Evolutionary conservation across 2,888 invertebrate genomes (phyloP).

Genomic region (Drosophila mimetica): DNA sequence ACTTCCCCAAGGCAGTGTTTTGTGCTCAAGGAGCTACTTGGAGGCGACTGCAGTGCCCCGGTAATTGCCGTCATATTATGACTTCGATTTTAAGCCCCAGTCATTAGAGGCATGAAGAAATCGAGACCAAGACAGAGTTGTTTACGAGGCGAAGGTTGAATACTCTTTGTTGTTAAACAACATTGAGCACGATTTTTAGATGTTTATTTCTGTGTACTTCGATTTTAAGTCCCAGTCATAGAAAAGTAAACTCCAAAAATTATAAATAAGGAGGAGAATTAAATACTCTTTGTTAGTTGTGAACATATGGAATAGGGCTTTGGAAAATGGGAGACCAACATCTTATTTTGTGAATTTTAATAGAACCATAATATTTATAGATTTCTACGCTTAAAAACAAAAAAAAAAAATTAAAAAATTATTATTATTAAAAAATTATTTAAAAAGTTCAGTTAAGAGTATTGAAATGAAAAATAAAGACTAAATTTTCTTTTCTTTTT

Average conservation of each 20-base stretch:
- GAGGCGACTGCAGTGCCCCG: constrained; percentile 28
- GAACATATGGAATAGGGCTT: no score
- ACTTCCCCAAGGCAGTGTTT: constrained; percentile 34
- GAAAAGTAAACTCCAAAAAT: background rate
- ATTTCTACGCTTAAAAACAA: no score
- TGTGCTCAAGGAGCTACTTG: constrained; percentile 39
- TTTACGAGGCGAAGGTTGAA: constrained; percentile 4
- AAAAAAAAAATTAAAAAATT: no score
- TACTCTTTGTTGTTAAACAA: constrained; percentile 5
- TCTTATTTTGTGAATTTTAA: no score
- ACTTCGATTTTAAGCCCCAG: constrained; percentile 28
- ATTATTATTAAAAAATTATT: no score
- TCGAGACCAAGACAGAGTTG: background rate
- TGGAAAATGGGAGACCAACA: no score
- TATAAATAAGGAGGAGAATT: background rate
- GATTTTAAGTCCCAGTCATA: background rate
- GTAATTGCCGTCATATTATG: constrained; percentile 48
- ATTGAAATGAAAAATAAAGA: no score
- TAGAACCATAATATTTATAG: no score
- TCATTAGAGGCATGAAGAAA: constrained; percentile 39
- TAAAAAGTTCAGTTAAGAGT: no score
- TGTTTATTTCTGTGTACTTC: background rate
- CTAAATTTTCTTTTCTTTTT: no score
- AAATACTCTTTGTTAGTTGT: background rate
- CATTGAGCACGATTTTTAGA: background rate